These are phyloP conservation scores for Eupithecia subumbrata DNA, from an alignment of 2,888 invertebrate species.

Conservation along the genomic window DNA sequence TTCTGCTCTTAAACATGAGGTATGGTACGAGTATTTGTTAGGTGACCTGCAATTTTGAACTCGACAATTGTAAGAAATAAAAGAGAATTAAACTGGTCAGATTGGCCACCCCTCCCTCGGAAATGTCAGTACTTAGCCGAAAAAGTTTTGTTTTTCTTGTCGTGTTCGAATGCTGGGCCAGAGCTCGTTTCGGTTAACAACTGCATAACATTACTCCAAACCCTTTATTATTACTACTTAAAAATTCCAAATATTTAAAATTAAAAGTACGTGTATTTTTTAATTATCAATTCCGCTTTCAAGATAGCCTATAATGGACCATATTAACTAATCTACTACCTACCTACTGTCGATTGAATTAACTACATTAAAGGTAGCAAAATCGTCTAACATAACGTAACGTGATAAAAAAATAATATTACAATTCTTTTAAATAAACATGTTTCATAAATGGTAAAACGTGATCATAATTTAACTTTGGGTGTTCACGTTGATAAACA, in stretches of 20 bases:
- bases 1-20: neutral
- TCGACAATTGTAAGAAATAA: neutral
- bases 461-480: slow-evolving; percentile 28
- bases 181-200: slow-evolving; percentile 1
- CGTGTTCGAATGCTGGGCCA: neutral
- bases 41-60: neutral
- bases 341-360: slow-evolving; percentile 29
- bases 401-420: slow-evolving; percentile 12
- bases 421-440: slow-evolving; percentile 14
- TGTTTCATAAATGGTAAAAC: slow-evolving; percentile 16
- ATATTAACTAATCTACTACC: slow-evolving; percentile 32
- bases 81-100: neutral
- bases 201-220: neutral
- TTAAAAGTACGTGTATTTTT: slow-evolving; percentile 44
- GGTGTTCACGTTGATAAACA: slow-evolving; percentile 26
- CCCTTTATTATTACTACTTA: slow-evolving; percentile 20
- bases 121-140: too few relatives aligned
- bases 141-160: too few relatives aligned
- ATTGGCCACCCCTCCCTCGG: neutral
- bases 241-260: slow-evolving; percentile 40
- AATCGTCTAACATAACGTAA: slow-evolving; percentile 10
- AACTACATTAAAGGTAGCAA: slow-evolving; percentile 21
- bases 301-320: slow-evolving; percentile 39
- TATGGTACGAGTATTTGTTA: too few relatives aligned
- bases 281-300: slow-evolving; percentile 59